phyloP scores from a whole-genome alignment of 2,113 vertebrate genomes.

The Xiphophorus couchianus region DNA sequence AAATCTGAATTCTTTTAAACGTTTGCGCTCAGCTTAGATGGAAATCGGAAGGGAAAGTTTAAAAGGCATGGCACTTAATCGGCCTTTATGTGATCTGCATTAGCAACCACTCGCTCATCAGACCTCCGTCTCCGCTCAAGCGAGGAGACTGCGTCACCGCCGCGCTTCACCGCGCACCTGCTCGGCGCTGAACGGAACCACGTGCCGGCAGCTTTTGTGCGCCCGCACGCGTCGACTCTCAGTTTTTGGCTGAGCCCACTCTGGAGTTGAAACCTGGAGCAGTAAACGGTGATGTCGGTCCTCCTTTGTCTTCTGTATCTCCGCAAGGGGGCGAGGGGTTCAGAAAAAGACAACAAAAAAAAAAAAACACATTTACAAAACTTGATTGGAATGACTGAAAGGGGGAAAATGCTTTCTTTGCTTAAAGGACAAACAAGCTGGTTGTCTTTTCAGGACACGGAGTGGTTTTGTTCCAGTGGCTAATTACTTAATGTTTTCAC shows the following conservation, averaged over 20 bases:
- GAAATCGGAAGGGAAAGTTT: not conserved
- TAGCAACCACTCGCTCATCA: conserved; percentile 2
- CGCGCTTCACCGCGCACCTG: not conserved
- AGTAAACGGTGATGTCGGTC: not conserved
- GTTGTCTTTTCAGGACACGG: not conserved
- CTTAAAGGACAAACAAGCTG: not conserved
- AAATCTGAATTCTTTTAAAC: not conserved
- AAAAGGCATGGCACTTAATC: not conserved
- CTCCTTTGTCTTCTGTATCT: not conserved
- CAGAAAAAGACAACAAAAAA: too few species aligned
- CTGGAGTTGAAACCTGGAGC: conserved; percentile 2
- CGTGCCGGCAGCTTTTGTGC: not conserved
- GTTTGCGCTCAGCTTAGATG: not conserved
- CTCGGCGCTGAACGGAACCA: not conserved
- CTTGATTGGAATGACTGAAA: not conserved
- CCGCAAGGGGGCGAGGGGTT: not conserved
- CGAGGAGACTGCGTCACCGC: conserved; percentile 5
- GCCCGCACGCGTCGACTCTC: not conserved
- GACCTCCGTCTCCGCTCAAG: conserved; percentile 3
- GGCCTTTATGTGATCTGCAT: conserved; percentile 32
- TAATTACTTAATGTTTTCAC: not conserved
- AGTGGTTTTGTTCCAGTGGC: not conserved
- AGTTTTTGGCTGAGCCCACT: conserved; percentile 1
- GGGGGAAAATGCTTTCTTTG: not conserved
- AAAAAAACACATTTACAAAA: conserved; percentile 6